A percentile compares a stretch with the other conserved stretches of the same genome.
Conservation (phyloP, 2,888 invertebrate genomes). For the Psylliodes chrysocephalus region DNA sequence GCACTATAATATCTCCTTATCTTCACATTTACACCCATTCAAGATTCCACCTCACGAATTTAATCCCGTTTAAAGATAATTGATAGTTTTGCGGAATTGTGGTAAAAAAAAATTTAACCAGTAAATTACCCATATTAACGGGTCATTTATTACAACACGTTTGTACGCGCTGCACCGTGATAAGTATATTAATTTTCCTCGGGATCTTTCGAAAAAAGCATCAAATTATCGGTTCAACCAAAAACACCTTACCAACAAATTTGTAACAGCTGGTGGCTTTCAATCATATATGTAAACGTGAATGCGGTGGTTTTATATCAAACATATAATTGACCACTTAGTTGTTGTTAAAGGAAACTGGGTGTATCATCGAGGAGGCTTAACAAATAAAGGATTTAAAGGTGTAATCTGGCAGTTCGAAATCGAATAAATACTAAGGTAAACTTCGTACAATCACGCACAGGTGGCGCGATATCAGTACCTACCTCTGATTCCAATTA, state of each 20-base stretch:
- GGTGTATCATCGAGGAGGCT: not conserved
- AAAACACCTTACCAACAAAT: conserved; percentile 22
- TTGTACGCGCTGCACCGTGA: conserved; percentile 26
- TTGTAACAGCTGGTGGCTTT: conserved; percentile 24
- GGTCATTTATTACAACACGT: conserved; percentile 49
- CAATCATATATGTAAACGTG: conserved; percentile 24
- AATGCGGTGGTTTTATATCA: conserved; percentile 21
- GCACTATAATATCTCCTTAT: not conserved
- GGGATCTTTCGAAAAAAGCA: conserved; percentile 21
- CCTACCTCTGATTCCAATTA: too few species aligned
- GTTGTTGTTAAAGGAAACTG: conserved; percentile 3
- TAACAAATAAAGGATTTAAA: conserved; percentile 4
- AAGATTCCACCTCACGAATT: conserved; percentile 14
- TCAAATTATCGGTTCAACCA: conserved; percentile 33
- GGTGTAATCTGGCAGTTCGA: not conserved
- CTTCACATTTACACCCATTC: conserved; percentile 17
- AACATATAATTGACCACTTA: conserved; percentile 21
- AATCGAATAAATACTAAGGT: not conserved
- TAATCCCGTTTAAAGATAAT: conserved; percentile 28
- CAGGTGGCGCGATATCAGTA: too few species aligned
- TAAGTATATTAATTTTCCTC: conserved; percentile 37
- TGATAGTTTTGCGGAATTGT: conserved; percentile 32
- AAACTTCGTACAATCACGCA: too few species aligned
- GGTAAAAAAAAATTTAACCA: conserved; percentile 25
- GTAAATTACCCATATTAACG: conserved; percentile 44